These are phyloP conservation scores for Ormyrus thymus DNA, from an alignment of 2,888 invertebrate genomes.

Conservation along the genomic window DNA sequence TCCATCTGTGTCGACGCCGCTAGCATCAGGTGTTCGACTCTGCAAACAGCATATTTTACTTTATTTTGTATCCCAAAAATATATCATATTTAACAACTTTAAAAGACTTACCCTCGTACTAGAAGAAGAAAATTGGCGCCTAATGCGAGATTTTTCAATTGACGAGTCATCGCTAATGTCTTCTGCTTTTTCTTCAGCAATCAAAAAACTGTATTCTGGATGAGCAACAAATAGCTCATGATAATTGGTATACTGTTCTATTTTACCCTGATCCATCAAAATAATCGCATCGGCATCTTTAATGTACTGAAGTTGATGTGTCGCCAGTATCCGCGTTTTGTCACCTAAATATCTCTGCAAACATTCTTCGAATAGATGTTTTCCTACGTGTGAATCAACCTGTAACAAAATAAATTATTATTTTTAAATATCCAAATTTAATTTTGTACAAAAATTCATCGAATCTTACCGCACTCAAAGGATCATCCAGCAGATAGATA, in stretches of 20 bases:
- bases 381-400: conserved; percentile 85
- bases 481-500: conserved; percentile 88
- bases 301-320: conserved; percentile 84
- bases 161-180: conserved; percentile 37
- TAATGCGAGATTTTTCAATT: conserved; percentile 59
- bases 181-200: conserved; percentile 59
- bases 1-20: conserved; percentile 63
- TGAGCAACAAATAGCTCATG: conserved; percentile 63
- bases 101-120: conserved; percentile 66
- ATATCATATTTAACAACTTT: neutral
- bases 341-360: conserved; percentile 81
- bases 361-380: conserved; percentile 85
- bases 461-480: conserved; percentile 81
- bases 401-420: conserved; percentile 28
- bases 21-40: conserved; percentile 69
- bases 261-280: conserved; percentile 76
- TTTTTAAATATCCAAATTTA: neutral
- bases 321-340: conserved; percentile 85
- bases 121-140: conserved; percentile 68
- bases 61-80: no score
- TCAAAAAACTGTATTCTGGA: conserved; percentile 67
- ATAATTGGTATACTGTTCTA: conserved; percentile 64
- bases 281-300: conserved; percentile 76
- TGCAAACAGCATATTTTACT: conserved; percentile 42
- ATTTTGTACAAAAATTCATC: neutral